phyloP scores from a whole-genome alignment of 2,113 vertebrate species.

The Bubo bubo region DNA sequence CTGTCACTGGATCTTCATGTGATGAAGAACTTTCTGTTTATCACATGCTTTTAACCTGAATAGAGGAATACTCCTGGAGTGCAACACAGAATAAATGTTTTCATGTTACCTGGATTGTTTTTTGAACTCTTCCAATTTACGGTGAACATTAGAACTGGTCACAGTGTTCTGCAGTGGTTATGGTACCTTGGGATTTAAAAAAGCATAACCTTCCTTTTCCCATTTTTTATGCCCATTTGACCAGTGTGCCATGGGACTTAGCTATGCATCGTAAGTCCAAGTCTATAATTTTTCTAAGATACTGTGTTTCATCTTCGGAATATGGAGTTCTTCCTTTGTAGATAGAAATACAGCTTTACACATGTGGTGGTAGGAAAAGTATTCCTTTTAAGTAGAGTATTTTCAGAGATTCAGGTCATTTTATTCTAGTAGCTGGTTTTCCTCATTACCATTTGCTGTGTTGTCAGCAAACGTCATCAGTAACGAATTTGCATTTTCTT shows the following conservation, averaged over 20 bases:
- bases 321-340: neutral
- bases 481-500: neutral
- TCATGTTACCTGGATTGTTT: neutral
- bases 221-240: neutral
- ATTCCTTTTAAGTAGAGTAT: neutral
- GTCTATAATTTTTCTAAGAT: neutral
- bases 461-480: conserved; percentile 42
- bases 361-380: neutral
- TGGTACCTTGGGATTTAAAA: conserved; percentile 5
- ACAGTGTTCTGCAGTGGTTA: neutral
- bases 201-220: conserved; percentile 15
- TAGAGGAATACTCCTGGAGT: neutral
- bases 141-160: neutral
- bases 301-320: neutral
- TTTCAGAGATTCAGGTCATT: neutral
- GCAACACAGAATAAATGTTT: neutral
- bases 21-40: neutral
- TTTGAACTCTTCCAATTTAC: conserved; percentile 3
- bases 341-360: neutral
- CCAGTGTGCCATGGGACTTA: neutral
- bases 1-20: neutral
- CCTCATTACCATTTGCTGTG: neutral
- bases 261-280: neutral
- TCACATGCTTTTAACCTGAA: neutral
- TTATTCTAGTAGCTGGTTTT: neutral